Percentiles rank a stretch among this genome's conserved stretches.
phyloP scores from a whole-genome alignment of 1,140 invertebrate species.

The Orchesella cincta region DNA sequence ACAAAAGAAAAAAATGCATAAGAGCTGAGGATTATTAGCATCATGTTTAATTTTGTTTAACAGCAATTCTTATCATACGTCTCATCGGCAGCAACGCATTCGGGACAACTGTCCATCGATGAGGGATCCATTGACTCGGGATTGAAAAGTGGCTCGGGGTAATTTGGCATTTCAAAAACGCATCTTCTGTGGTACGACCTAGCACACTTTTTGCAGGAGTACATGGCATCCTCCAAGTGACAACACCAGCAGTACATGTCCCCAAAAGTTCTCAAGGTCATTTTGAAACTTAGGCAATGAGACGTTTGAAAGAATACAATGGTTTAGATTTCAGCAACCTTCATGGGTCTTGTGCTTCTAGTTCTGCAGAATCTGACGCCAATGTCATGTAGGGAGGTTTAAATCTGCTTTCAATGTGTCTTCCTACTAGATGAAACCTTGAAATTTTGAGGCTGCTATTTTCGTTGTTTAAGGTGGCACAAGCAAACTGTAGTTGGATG shows the following conservation, averaged over 20 bases:
- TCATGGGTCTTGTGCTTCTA: no score
- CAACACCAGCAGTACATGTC: constrained; percentile 30
- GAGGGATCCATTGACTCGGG: not conserved
- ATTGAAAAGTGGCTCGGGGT: not conserved
- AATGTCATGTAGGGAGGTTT: no score
- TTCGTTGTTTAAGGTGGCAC: no score
- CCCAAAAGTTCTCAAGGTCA: not conserved
- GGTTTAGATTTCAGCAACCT: no score
- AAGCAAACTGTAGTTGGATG: no score
- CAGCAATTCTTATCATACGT: constrained; percentile 14
- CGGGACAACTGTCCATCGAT: not conserved
- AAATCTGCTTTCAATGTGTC: no score
- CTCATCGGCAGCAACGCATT: not conserved
- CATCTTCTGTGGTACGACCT: constrained; percentile 2
- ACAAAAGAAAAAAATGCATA: not conserved
- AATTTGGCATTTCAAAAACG: constrained; percentile 6
- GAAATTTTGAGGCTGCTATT: no score
- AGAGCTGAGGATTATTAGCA: not conserved
- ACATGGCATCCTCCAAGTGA: constrained; percentile 18
- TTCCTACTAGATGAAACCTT: no score
- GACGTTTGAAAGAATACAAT: no score
- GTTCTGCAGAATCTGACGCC: no score
- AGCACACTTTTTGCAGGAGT: not conserved
- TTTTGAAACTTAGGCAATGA: not conserved
- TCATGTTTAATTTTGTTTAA: not conserved